Evolutionary conservation across 2,797 vertebrate species (phyloP), one percentile per base, ranked within the genome.

Genomic region (Pempheris klunzingeri): DNA sequence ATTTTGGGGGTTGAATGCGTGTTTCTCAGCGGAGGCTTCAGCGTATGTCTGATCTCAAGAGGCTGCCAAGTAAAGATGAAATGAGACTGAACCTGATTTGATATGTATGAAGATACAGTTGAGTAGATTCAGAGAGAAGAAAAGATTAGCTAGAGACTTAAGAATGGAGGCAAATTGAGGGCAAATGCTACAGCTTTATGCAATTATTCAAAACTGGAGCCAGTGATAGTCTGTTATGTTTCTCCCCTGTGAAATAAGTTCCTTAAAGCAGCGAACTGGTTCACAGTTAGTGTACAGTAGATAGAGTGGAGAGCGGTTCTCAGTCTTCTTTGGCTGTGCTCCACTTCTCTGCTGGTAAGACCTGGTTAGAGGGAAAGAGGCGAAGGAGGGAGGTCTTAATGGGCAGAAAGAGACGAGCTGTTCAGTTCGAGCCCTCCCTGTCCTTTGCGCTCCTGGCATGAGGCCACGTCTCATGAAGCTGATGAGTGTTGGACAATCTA

Each of bases 261-360:
- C 80, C 71, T 83, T 75, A 65, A 80, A 84, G 73, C 30, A 47
- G 77, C 28, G 87, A 90, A 80, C 61, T 77, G 81, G 83, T 84
- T 85, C 70, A 59, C 53, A 59, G 76, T 78, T 73, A 58, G 66
- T 8, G 52, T 43, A 54, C 38, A 30, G 43, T 57, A 6, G 30
- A 32, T 32, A 32, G 5, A 54, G 47, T 28, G 24, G 69, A 61
- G 39, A 70, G 50, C 63, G 68, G 62, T 64, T 62, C 52, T 78
- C 50, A 44, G 77, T 81, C 53, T 49, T 67, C 44, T 57, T 62
- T 76, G 80, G 86, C 81, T 62, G 39, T 20, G 47, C 49, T 73
- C 77, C 72, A 76, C 67, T 62, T 81, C 50, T 74, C 38, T 60
- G 81, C 67, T 55, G 38, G 53, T 71, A 63, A 85, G 73, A 74